These are phyloP conservation scores for Scaptomyza parva DNA, from an alignment of 2,888 invertebrate species.

Conservation along the genomic window DNA sequence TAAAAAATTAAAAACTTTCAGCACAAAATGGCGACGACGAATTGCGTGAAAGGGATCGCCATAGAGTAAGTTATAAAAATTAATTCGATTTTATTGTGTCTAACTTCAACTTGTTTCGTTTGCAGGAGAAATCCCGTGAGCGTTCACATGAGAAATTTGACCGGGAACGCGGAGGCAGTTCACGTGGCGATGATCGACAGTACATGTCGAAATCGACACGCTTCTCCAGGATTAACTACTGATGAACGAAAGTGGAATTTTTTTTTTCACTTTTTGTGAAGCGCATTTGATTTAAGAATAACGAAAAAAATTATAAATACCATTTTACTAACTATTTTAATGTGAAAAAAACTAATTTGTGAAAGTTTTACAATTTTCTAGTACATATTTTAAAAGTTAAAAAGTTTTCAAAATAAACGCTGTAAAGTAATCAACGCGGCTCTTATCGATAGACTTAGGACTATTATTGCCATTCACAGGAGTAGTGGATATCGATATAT, in stretches of 20 bases:
- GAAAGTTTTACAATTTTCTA: slow-evolving; percentile 58
- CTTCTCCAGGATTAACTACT: slow-evolving; percentile 73
- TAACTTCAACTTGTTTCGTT: neutral
- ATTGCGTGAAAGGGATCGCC: slow-evolving; percentile 88
- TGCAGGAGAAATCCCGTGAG: slow-evolving; percentile 92
- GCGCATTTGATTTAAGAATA: slow-evolving; percentile 62
- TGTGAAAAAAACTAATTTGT: slow-evolving; percentile 40
- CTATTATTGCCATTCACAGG: slow-evolving; percentile 4
- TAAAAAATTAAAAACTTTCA: slow-evolving; percentile 56
- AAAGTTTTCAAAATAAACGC: slow-evolving; percentile 35
- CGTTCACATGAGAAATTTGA: slow-evolving; percentile 92
- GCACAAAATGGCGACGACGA: slow-evolving; percentile 91
- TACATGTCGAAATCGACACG: slow-evolving; percentile 87
- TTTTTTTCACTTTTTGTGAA: slow-evolving; percentile 20
- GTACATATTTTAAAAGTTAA: slow-evolving; percentile 35
- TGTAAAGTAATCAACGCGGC: slow-evolving; percentile 33
- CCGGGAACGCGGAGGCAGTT: slow-evolving; percentile 73
- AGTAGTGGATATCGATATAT: neutral
- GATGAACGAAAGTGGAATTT: slow-evolving; percentile 16
- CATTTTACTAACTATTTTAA: slow-evolving; percentile 41
- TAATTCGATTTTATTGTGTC: neutral
- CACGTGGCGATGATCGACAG: slow-evolving; percentile 87
- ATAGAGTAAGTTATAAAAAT: slow-evolving; percentile 86
- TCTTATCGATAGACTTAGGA: neutral
- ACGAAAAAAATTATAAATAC: slow-evolving; percentile 26